Base-by-base conservation (phyloP, 1,140 invertebrate genomes). In the Pseudomyrmex flavicornis region DNA sequence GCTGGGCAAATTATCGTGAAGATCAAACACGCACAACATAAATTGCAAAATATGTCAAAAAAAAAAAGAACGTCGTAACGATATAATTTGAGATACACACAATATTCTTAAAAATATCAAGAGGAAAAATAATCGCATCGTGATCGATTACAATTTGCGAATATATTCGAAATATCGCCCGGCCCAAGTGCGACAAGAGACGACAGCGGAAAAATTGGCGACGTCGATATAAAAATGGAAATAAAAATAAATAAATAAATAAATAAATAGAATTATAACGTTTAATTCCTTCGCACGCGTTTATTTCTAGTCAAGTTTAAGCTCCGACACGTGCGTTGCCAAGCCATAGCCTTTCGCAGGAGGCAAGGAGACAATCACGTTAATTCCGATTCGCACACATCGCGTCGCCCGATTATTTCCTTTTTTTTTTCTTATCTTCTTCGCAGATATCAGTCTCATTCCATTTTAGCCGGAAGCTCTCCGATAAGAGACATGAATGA, bases 261-360 rank as follows among this genome's bases (percentile, higher is more conserved):
- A 56, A 72, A 15, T 15, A 58, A 72, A 86, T 56, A 69, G 59
- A 88, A 82, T 84, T 68, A 75, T 9, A 35, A 20, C 48, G 20
- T 83, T 63, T 83, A 68, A 79, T 85, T 85, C 65, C 44, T 87
- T 83, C 62, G 69, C 85, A 87, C 83, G 35, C 35, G 83, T 68
- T 88, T 75, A 84, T 90, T 90, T 92, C 91, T 92, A 92, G 91
- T 92, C 91, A 92, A 91, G 79, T 89, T 83, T 84, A 87, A 90
- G 84, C 84, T 88, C 77, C 87, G 85, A 83, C 84, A 90, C 85
- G 83, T 77, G 85, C 83, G 89, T 77, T 90, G 84, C 84, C 87
- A 84, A 90, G 76, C 85, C 77, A 83, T 89, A 84, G 63, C 79
- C 61, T 87, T 89, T 86, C 80, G 46, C 48, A 77, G 44, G n/a